Evolutionary conservation across 1,140 invertebrate genomes (phyloP), one percentile per base, ranked within the genome.

Genomic region (Drosophila melanica): DNA sequence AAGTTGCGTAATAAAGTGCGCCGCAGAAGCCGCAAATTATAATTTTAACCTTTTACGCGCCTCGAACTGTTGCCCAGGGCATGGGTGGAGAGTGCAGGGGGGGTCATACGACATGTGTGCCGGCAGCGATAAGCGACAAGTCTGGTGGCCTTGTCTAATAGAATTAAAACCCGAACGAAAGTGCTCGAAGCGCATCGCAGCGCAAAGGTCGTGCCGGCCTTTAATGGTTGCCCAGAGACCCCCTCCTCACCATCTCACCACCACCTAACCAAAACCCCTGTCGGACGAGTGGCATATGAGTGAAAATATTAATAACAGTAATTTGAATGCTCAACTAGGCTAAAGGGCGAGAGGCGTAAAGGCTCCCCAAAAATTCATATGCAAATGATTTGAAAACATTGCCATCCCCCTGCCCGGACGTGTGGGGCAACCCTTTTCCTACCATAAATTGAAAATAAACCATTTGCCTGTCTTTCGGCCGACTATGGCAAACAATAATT

Each of bases 291-390:
- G 68, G 59, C 82, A 87, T 89, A 86, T 86, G 82, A 87, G 82
- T 82, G 82, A 86, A 87, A 87, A 86, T 86, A 87, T 87, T 86
- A 86, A 86, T 86, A 86, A 82, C 84, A 82, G 82, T 86, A 87
- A 86, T 86, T 86, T 87, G 75, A 87, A 81, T 79, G 82, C 82
- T 77, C 72, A 86, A 79, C 79, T 82, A 70, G 51, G 41, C 65
- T 62, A 47, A 42, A 44, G 35, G 10, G 60, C 23, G 59, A 70
- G 77, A 73, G 73, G 77, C 81, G 64, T 54, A 74, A 67, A 79
- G 77, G 77, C 85, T 77, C 77, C 57, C 27, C 2, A 30, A 77
- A 87, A 90, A 90, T 90, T 87, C 87, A 90, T 90, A 90, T 90
- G 87, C 82, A 90, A 90, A 90, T 90, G 79, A 87, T 90, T 65